Evolutionary conservation across 2,797 vertebrate genomes (phyloP).

Genomic region (Vipera ursinii): DNA sequence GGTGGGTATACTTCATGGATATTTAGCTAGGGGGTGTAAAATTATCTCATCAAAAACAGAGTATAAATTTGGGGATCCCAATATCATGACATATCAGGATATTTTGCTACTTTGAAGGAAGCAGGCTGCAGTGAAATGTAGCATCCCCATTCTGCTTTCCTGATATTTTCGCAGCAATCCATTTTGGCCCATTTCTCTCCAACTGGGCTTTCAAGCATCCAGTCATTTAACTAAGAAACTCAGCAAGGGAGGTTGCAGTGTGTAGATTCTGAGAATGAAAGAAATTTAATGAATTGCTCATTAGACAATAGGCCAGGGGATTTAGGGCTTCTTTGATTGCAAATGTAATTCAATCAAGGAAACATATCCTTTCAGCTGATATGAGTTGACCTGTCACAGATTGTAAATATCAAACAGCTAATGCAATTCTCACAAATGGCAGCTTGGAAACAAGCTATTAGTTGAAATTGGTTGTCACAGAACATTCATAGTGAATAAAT

Average conservation of each 20-base stretch:
- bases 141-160: background rate
- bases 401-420: constrained; percentile 2
- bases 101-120: background rate
- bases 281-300: background rate
- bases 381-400: background rate
- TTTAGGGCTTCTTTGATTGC: background rate
- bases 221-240: background rate
- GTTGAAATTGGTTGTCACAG: background rate
- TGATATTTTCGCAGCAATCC: background rate
- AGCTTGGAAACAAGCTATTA: constrained; percentile 2
- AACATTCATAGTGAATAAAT: constrained; percentile 4
- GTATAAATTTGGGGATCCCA: background rate
- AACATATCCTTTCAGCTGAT: background rate
- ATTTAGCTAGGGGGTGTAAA: background rate
- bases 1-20: background rate
- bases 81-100: background rate
- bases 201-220: background rate
- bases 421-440: background rate
- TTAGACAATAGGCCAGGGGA: background rate
- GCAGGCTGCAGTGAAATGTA: no score
- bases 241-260: background rate
- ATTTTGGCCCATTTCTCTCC: no score
- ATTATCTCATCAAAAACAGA: background rate
- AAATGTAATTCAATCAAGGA: background rate
- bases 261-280: background rate